Base-by-base conservation (phyloP, 2,113 vertebrate species). In the Sciurus niger region DNA sequence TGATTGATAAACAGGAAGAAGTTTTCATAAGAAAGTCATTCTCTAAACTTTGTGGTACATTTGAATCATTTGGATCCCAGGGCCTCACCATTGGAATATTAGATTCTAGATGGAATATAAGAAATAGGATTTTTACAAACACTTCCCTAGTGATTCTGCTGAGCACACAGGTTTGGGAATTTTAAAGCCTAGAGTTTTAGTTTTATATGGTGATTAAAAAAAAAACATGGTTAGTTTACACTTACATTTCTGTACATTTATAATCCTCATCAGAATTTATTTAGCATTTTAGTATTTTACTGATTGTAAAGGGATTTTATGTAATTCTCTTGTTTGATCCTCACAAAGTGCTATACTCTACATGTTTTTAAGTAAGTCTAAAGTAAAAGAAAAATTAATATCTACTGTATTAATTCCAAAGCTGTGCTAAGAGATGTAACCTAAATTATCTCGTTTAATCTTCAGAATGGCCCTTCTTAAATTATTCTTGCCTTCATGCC, bases 311-410 rank as follows among this genome's bases (percentile, higher is more conserved):
- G 28, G 34, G 78, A 37, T 92, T 92, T 65, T 24, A 79, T 70
- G 1, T 74, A 87, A 84, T 74, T 84, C n/a, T 65, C 24, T 89
- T 34, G 84, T 94, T 79, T 79, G 67, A 80, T 16, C 22, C 32
- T 74, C 40, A 87, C 30, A 55, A 68, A 96, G 83, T 93, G 32
- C 48, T 93, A 1, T 72, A 16, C 63, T 60, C 51, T 40, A 8
- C 30, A 30, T 72, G 51, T 65, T 86, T 51, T 85, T 84, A 94
- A 60, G 32, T 84, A 67, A 89, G 51, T 85, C 58, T 87, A 91
- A 96, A 97, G 67, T 63, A 84, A 79, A 76, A 89, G 55, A 73
- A 55, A 90, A 82, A 63, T 8, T 88, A 80, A 40, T 76, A 43
- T 77, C 84, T 78, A 40, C 55, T 84, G 8, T 80, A 84, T 80